These are phyloP conservation scores for Agonopterix subpropinquella DNA, from an alignment of 2,888 invertebrate species.

Conservation along the genomic window DNA sequence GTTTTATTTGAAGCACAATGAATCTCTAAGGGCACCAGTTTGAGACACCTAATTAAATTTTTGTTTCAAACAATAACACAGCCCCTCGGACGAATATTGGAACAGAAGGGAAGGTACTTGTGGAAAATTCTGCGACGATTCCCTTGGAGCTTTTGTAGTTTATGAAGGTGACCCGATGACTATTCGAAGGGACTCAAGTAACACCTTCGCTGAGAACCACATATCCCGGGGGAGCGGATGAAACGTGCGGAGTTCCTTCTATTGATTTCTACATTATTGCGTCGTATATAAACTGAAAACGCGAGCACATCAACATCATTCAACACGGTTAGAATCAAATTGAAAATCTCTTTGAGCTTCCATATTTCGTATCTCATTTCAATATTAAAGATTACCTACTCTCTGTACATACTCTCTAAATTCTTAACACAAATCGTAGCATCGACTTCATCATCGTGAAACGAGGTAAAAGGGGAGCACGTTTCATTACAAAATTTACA, in stretches of 20 bases:
- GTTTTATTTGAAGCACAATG: constrained; percentile 68
- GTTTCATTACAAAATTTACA: constrained; percentile 31
- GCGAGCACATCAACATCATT: no score
- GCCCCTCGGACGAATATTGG: constrained; percentile 7
- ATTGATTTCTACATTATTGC: constrained; percentile 2
- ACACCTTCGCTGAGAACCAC: constrained; percentile 5
- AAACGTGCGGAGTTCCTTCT: constrained; percentile 1
- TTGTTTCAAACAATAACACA: constrained; percentile 43
- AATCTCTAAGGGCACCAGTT: constrained; percentile 44
- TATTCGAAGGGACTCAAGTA: constrained; percentile 2
- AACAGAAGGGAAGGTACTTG: constrained; percentile 32
- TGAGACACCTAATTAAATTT: constrained; percentile 55
- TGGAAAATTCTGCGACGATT: constrained; percentile 20
- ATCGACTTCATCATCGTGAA: constrained; percentile 4
- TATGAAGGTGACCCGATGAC: constrained; percentile 25
- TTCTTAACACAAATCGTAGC: no score
- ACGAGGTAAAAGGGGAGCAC: constrained; percentile 19
- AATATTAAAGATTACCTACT: no score
- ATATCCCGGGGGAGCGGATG: constrained; percentile 1
- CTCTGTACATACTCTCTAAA: no score
- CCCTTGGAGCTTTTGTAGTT: constrained; percentile 20
- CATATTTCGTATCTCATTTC: no score
- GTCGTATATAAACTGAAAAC: neutral
- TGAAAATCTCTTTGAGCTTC: no score
- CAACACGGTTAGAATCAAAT: no score